A percentile compares a stretch with the other conserved stretches of the same genome.
Conservation (phyloP, 1,140 invertebrate genomes). For the Luehdorfia chinensis region DNA sequence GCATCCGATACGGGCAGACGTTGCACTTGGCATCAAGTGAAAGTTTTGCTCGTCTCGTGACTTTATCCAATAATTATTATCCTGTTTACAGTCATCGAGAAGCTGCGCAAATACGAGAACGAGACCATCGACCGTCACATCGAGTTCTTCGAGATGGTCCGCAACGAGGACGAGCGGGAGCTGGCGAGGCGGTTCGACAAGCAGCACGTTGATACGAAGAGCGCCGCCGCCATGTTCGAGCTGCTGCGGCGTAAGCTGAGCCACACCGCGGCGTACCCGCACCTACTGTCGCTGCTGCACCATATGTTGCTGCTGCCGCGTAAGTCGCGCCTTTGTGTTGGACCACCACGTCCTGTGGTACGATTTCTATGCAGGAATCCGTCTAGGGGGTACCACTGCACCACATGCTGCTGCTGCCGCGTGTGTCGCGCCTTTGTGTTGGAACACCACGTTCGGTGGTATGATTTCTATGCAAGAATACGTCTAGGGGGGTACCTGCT, state of each 20-base stretch:
- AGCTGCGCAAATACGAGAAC: conserved; percentile 94
- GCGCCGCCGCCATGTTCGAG: conserved; percentile 96
- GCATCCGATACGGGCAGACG: too few species aligned
- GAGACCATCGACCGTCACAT: conserved; percentile 94
- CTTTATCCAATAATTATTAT: too few species aligned
- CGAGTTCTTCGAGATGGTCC: conserved; percentile 99
- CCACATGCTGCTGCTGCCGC: conserved; percentile 92
- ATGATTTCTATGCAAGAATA: too few species aligned
- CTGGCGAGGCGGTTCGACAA: conserved; percentile 93
- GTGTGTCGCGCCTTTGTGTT: conserved; percentile 79
- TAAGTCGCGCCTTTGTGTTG: conserved; percentile 76
- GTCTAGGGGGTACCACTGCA: too few species aligned
- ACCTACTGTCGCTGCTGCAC: conserved; percentile 93
- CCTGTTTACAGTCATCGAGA: conserved; percentile 92
- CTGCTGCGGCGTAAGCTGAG: conserved; percentile 92
- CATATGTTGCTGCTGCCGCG: conserved; percentile 94
- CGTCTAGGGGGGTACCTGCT: too few species aligned
- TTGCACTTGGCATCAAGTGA: too few species aligned
- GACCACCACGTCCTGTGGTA: too few species aligned
- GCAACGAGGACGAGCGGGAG: conserved; percentile 97
- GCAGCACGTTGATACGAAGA: conserved; percentile 96
- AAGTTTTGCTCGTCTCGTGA: too few species aligned
- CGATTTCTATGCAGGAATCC: too few species aligned
- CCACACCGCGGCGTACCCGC: conserved; percentile 95
- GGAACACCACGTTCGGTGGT: too few species aligned